These are phyloP conservation scores for Euplexia lucipara DNA, from an alignment of 2,888 invertebrate species.

Conservation along the genomic window DNA sequence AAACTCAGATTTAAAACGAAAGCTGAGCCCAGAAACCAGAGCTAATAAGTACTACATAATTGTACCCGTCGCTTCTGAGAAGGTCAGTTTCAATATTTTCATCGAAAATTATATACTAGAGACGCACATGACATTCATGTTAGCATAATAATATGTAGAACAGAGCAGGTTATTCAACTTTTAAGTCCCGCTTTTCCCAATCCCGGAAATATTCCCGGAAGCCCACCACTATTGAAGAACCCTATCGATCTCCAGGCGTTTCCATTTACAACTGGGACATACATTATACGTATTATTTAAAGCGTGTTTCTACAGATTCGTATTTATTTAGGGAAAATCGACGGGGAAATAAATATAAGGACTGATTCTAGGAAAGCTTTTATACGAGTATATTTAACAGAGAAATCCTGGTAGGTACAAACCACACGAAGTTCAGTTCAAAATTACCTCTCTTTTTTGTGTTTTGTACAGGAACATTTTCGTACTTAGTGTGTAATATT, in stretches of 20 bases:
- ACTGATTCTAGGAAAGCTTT: background rate
- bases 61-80: no score
- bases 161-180: background rate
- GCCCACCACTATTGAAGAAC: conserved; percentile 31
- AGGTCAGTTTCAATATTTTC: background rate
- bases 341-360: background rate
- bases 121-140: background rate
- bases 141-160: background rate
- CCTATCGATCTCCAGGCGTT: conserved; percentile 53
- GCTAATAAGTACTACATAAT: background rate
- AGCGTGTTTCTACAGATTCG: conserved; percentile 30
- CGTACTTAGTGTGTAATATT: no score
- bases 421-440: no score
- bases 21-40: no score
- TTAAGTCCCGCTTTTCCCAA: background rate
- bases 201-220: conserved; percentile 16
- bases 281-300: conserved; percentile 67
- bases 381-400: no score
- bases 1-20: no score
- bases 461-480: no score
- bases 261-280: conserved; percentile 55
- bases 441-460: no score
- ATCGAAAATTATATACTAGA: background rate
- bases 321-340: conserved; percentile 17
- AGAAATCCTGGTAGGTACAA: no score